Conservation (phyloP, 2,888 invertebrate genomes). For the Drosophila aldrichi region DNA sequence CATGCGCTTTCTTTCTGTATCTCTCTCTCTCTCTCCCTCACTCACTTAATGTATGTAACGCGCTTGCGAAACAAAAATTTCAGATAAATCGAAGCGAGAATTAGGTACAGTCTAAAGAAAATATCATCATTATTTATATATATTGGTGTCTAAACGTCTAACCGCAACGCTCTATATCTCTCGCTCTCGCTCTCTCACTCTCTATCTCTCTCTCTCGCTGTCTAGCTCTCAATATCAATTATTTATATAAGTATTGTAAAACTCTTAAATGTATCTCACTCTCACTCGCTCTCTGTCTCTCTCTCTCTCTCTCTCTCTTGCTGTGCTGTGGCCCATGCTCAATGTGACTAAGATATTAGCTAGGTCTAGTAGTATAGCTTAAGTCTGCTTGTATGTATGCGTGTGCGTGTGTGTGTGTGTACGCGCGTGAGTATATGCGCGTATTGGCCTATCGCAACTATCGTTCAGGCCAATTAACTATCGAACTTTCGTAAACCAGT, state of each 20-base stretch:
- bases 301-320: slow-evolving; percentile 32
- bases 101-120: slow-evolving; percentile 71
- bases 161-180: slow-evolving; percentile 62
- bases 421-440: slow-evolving; percentile 10
- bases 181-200: background rate
- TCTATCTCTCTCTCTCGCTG: slow-evolving; percentile 47
- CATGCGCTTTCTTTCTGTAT: slow-evolving; percentile 62
- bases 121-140: slow-evolving; percentile 51
- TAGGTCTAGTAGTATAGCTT: slow-evolving; percentile 68
- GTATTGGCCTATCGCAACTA: slow-evolving; percentile 43
- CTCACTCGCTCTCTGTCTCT: slow-evolving; percentile 13
- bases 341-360: slow-evolving; percentile 64
- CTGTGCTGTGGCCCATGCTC: slow-evolving; percentile 71
- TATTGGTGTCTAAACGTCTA: slow-evolving; percentile 75
- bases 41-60: slow-evolving; percentile 65
- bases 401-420: slow-evolving; percentile 11
- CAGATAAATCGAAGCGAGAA: slow-evolving; percentile 49
- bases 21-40: slow-evolving; percentile 5
- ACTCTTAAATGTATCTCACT: slow-evolving; percentile 28
- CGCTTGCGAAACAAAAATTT: slow-evolving; percentile 50
- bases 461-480: slow-evolving; percentile 39
- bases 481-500: slow-evolving; percentile 36
- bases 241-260: slow-evolving; percentile 43
- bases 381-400: slow-evolving; percentile 38
- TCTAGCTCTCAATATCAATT: slow-evolving; percentile 39